Base-by-base conservation (phyloP, 2,797 vertebrate genomes). In the Malurus leucopterus region DNA sequence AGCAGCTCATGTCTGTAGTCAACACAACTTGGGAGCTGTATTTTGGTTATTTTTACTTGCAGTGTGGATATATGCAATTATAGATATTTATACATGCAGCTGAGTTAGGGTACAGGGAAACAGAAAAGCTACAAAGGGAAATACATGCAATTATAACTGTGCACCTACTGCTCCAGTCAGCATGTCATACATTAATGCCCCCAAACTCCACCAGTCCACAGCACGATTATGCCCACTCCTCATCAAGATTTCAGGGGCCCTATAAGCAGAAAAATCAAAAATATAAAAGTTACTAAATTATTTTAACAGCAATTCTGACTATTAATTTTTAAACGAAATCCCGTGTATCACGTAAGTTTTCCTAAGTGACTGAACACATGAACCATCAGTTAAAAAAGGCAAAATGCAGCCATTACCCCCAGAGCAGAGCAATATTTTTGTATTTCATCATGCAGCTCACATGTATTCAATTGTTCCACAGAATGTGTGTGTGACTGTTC, bases 401-500 rank as follows among this genome's bases (percentile, higher is more conserved):
- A 91, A 93, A 95, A 81, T 86, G 76, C 86, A 95, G 91, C 84
- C 90, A 86, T 90, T 92, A 93, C 91, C 93, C 96, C 95, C 91
- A 93, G 57, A 95, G 87, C 93, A 97, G 67, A 93, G 54, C 75
- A 96, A 94, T 40, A 96, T 27, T 95, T 96, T 86, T 88, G 82
- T 62, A 36, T 96, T 94, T 95, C 93, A 96, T 94, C 86, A 92
- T 91, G 94, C 89, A 96, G 96, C 98, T 98, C 97, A 98, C 99
- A 99, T 99, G 98, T 99, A 99, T 97, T 99, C 99, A 93, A 99
- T 99, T 95, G 99, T 99, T 84, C 99, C 99, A 95, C 99, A 99
- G 97, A 99, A 99, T 0, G 99, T 99, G 95, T 99, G 99, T 34
- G 99, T 99, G 92, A 99, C 99, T 18, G 99, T 99, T 93, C 99